Percentiles rank a stretch among this genome's conserved stretches.
These are phyloP conservation scores for Eupithecia centaureata DNA, from an alignment of 2,888 invertebrate species.

Conservation along the genomic window DNA sequence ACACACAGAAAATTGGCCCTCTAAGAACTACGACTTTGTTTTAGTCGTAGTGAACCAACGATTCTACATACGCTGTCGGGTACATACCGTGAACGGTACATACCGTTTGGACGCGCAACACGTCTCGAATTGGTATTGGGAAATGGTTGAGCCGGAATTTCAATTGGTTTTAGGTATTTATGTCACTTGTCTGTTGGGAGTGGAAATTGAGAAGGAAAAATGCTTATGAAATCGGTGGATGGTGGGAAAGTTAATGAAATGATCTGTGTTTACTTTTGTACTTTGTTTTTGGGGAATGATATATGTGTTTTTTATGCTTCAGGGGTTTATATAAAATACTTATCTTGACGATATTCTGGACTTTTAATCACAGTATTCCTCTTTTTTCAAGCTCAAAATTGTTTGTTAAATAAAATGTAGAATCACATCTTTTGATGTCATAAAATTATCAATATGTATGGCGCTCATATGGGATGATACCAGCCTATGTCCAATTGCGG, in stretches of 20 bases:
- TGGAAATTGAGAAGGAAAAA: constrained; percentile 26
- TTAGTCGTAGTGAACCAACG: constrained; percentile 3
- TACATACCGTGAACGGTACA: constrained; percentile 6
- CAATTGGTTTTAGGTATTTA: constrained; percentile 67
- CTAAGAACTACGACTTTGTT: too few relatives aligned
- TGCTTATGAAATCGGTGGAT: constrained; percentile 11
- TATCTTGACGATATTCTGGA: neutral
- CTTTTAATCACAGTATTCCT: too few relatives aligned
- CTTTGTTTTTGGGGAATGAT: neutral
- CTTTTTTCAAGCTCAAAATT: too few relatives aligned
- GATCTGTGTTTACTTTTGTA: neutral
- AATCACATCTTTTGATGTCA: too few relatives aligned
- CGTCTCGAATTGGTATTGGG: constrained; percentile 63
- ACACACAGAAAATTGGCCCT: too few relatives aligned
- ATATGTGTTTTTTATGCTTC: neutral
- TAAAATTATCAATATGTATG: too few relatives aligned
- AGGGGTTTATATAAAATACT: neutral
- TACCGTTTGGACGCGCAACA: constrained; percentile 50
- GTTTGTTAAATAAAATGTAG: too few relatives aligned
- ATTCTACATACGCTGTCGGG: neutral
- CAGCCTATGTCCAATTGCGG: too few relatives aligned
- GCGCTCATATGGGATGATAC: too few relatives aligned
- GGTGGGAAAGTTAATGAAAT: neutral
- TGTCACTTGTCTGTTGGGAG: constrained; percentile 51
- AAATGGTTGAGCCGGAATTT: constrained; percentile 67